phyloP scores from a whole-genome alignment of 2,797 vertebrate species.

The Typhlichthys eigenmanni region DNA sequence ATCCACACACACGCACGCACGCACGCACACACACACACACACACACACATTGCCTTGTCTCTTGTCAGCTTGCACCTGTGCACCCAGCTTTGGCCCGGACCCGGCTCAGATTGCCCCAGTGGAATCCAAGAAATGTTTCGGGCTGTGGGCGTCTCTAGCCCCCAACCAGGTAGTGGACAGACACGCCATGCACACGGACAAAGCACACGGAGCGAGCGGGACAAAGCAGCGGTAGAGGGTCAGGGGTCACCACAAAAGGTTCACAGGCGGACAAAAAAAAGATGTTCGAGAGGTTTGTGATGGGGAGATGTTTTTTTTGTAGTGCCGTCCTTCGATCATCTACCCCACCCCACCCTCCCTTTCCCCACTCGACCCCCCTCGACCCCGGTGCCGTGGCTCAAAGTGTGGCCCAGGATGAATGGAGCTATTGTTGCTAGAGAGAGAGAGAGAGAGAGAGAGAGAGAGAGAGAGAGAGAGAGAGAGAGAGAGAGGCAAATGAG shows the following conservation, averaged over 20 bases:
- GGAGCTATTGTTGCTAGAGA: conserved; percentile 70
- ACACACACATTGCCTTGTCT: conserved; percentile 41
- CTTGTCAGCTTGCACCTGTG: conserved; percentile 69
- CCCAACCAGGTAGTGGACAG: conserved; percentile 41
- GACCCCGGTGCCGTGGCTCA: conserved; percentile 72
- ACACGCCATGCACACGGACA: conserved; percentile 46
- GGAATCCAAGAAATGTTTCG: conserved; percentile 78
- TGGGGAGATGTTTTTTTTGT: conserved; percentile 79
- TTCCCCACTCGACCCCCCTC: conserved; percentile 64
- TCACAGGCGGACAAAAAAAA: conserved; percentile 5
- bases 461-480: conserved; percentile 13
- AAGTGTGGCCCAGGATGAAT: conserved; percentile 81
- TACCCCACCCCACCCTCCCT: neutral
- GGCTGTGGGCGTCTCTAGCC: conserved; percentile 38
- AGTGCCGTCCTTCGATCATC: conserved; percentile 18
- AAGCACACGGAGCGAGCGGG: conserved; percentile 5
- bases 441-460: conserved; percentile 45
- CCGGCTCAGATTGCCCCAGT: conserved; percentile 71
- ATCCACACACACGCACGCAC: conserved; percentile 35
- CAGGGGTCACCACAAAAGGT: conserved; percentile 1
- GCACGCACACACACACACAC: conserved; percentile 26
- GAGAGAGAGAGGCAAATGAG: conserved; percentile 40
- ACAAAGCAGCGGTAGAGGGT: conserved; percentile 21
- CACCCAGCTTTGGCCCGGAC: conserved; percentile 59
- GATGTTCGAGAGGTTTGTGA: conserved; percentile 57